Percentiles rank a stretch among this genome's conserved stretches.
Conservation (phyloP, 2,113 vertebrate genomes). For the Paramormyrops kingsleyae region DNA sequence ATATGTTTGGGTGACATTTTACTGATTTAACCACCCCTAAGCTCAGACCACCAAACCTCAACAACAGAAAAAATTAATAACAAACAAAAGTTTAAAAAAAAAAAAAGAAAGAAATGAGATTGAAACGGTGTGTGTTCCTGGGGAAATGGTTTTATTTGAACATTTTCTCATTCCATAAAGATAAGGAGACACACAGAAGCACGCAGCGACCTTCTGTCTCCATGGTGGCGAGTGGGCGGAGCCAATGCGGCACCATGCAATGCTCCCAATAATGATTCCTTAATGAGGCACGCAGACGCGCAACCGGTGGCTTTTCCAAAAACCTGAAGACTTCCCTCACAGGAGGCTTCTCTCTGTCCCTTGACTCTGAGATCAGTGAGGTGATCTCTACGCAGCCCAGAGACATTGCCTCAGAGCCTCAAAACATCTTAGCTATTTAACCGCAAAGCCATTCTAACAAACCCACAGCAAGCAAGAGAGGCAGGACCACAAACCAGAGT, state of each 20-base stretch:
- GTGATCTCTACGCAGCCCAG: background rate
- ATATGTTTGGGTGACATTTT: background rate
- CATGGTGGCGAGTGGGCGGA: background rate
- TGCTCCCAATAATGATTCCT: background rate
- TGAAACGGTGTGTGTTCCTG: background rate
- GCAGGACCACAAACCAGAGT: background rate
- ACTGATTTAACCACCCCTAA: background rate
- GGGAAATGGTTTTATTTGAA: background rate
- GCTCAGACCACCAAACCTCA: too few relatives aligned
- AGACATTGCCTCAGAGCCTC: background rate
- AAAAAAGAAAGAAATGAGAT: background rate
- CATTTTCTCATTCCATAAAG: background rate
- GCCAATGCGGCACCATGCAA: background rate
- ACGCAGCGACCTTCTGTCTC: background rate
- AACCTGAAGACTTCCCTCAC: background rate
- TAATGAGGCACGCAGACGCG: background rate
- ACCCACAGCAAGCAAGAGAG: background rate
- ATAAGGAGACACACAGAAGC: background rate
- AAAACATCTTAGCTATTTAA: background rate
- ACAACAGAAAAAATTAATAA: too few relatives aligned
- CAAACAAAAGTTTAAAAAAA: background rate
- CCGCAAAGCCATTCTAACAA: background rate
- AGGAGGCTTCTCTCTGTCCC: background rate
- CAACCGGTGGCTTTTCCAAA: background rate
- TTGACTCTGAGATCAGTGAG: background rate